Evolutionary conservation across 1,140 invertebrate species (phyloP).

Genomic region (Calephelis virginiensis): DNA sequence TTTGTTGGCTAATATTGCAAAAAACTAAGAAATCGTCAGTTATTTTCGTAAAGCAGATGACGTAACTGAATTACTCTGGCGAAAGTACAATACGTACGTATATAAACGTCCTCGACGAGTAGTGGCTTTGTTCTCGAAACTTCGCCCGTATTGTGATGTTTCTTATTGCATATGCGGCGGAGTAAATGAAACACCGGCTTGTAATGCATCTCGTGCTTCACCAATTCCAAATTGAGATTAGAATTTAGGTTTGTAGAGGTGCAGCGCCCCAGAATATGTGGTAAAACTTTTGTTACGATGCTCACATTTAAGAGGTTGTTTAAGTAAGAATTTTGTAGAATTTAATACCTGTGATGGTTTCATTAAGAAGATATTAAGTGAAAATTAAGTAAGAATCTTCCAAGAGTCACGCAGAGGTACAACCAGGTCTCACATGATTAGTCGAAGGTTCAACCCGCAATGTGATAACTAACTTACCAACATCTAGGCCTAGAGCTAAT

Average conservation of each 20-base stretch:
- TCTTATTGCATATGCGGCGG: constrained; percentile 57
- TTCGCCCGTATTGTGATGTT: constrained; percentile 51
- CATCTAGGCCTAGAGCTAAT: too few relatives aligned
- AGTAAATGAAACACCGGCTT: constrained; percentile 38
- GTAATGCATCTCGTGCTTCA: constrained; percentile 16
- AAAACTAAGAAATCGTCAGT: too few relatives aligned
- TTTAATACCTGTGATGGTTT: too few relatives aligned
- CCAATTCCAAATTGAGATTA: constrained; percentile 19
- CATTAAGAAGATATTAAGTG: too few relatives aligned
- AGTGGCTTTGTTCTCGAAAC: constrained; percentile 65
- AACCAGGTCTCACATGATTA: too few relatives aligned
- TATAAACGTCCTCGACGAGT: constrained; percentile 47
- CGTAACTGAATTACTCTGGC: constrained; percentile 56
- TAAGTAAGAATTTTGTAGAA: background rate
- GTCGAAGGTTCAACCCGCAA: too few relatives aligned
- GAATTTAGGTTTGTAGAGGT: constrained; percentile 7
- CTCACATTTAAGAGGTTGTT: background rate
- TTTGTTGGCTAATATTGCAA: too few relatives aligned
- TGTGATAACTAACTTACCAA: too few relatives aligned
- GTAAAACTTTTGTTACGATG: background rate
- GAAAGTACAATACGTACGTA: constrained; percentile 46
- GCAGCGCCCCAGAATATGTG: background rate
- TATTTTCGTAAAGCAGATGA: constrained; percentile 17
- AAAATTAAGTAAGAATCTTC: too few relatives aligned
- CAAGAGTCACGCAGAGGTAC: too few relatives aligned